phyloP scores from a whole-genome alignment of 2,113 vertebrate genomes.

The Albula goreensis region DNA sequence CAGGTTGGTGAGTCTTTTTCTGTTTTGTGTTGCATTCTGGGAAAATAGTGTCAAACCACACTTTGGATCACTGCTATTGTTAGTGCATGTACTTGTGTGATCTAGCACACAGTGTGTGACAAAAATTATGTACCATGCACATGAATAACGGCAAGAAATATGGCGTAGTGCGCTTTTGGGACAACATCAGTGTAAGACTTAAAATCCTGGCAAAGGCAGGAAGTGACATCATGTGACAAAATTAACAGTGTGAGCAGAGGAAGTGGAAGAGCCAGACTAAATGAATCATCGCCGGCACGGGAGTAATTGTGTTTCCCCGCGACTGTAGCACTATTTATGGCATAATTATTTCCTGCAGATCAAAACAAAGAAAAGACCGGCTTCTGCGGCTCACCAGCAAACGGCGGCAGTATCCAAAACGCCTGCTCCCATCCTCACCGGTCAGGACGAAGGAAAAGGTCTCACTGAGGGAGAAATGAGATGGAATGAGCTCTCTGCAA shows the following conservation, averaged over 20 bases:
- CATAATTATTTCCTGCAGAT: constrained; percentile 36
- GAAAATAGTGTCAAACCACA: too few relatives aligned
- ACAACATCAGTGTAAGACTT: neutral
- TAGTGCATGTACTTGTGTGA: too few relatives aligned
- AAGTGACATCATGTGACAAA: neutral
- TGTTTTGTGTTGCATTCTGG: too few relatives aligned
- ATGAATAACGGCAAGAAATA: too few relatives aligned
- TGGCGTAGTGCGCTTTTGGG: too few relatives aligned
- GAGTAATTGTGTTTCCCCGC: neutral
- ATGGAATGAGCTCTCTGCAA: neutral
- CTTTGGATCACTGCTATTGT: too few relatives aligned
- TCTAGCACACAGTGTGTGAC: too few relatives aligned
- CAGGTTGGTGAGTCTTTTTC: too few relatives aligned
- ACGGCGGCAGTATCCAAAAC: constrained; percentile 93
- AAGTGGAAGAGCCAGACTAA: neutral
- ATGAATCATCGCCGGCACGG: neutral
- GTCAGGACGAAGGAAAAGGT: constrained; percentile 95
- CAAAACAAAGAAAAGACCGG: neutral
- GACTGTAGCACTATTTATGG: neutral
- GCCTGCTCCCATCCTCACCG: constrained; percentile 89
- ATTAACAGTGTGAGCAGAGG: neutral
- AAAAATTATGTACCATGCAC: too few relatives aligned
- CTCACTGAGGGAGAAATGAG: constrained; percentile 71
- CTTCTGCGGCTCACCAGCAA: constrained; percentile 77
- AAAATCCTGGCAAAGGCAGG: neutral